phyloP scores from a whole-genome alignment of 2,888 invertebrate genomes.

The Halocaridina rubra region DNA sequence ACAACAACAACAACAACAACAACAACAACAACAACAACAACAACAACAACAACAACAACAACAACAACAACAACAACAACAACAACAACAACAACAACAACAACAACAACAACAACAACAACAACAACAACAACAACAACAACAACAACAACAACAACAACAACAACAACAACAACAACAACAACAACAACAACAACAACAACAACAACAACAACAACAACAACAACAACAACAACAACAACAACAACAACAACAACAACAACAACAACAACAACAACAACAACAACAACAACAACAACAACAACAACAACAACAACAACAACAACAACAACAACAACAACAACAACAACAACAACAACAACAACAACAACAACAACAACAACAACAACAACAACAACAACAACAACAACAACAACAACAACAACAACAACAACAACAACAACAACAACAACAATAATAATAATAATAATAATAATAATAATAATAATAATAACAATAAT shows the following conservation, averaged over 20 bases:
- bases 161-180: neutral
- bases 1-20: neutral
- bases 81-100: neutral
- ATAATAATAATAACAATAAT: no score
- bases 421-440: neutral
- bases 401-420: neutral
- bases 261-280: neutral
- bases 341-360: neutral
- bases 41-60: neutral
- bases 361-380: neutral
- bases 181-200: neutral
- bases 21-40: neutral
- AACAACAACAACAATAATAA: neutral
- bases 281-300: neutral
- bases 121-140: neutral
- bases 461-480: neutral
- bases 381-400: no score
- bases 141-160: neutral
- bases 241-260: neutral
- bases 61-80: neutral
- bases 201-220: neutral
- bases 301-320: neutral
- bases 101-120: neutral
- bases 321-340: neutral
- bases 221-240: neutral